Evolutionary conservation across 2,113 vertebrate species (phyloP).

Genomic region (Pantherophis guttatus): DNA sequence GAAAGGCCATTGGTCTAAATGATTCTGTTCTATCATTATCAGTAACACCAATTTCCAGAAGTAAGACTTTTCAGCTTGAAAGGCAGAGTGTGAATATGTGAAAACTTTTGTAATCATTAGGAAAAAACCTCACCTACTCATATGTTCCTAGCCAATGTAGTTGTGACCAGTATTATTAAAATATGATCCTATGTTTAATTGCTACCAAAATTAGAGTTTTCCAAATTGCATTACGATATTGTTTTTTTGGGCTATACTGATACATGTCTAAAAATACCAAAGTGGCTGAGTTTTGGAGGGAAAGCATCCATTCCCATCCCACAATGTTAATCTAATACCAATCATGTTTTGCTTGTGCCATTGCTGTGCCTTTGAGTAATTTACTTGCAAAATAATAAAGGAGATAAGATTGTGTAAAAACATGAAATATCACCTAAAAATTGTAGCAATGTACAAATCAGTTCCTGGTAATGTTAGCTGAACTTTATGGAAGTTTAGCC

Average conservation of each 20-base stretch:
- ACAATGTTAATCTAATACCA: neutral
- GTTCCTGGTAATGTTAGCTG: neutral
- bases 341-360: neutral
- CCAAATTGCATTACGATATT: conserved; percentile 45
- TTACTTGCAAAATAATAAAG: neutral
- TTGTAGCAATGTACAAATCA: neutral
- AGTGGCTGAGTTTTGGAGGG: neutral
- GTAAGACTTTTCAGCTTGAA: neutral
- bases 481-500: neutral
- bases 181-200: neutral
- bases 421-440: neutral
- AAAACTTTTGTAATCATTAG: neutral
- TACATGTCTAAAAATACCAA: neutral
- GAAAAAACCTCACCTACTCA: neutral
- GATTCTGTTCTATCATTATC: neutral
- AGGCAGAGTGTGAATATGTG: neutral
- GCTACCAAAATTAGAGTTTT: neutral
- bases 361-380: neutral
- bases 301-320: conserved; percentile 11
- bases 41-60: neutral
- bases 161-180: neutral
- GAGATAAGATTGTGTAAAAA: neutral
- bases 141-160: neutral
- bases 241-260: conserved; percentile 24
- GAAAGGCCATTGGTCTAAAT: neutral